These are phyloP conservation scores for Furnarius figulus DNA, from an alignment of 2,113 vertebrate species.

Conservation along the genomic window DNA sequence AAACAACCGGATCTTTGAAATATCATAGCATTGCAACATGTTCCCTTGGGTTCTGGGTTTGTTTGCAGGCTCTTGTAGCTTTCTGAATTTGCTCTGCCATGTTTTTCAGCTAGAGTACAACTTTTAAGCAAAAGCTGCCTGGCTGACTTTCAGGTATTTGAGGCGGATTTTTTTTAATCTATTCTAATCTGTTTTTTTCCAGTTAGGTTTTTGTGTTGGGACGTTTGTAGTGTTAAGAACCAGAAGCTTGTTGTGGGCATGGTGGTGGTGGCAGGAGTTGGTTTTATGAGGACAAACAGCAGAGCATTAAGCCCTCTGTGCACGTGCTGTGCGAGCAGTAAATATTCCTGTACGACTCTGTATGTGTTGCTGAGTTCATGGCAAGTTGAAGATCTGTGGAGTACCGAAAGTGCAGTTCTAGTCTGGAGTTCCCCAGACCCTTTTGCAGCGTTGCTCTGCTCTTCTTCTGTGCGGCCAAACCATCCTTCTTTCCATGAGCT, in stretches of 20 bases:
- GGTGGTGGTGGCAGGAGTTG: background rate
- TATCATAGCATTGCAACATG: background rate
- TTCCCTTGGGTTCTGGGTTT: background rate
- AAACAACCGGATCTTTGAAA: background rate
- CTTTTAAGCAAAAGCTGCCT: background rate
- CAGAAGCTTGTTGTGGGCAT: background rate
- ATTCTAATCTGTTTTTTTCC: background rate
- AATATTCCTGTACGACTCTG: background rate
- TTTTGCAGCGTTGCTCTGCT: background rate
- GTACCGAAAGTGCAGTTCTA: background rate
- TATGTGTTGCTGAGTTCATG: rapidly evolving
- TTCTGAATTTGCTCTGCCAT: background rate
- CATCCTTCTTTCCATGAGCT: background rate
- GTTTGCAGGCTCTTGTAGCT: background rate
- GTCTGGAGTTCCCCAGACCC: background rate
- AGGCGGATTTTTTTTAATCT: background rate
- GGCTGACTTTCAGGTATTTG: background rate
- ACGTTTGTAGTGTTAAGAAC: background rate
- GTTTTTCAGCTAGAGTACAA: background rate
- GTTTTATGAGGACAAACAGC: background rate
- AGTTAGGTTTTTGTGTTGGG: background rate
- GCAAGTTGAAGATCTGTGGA: background rate
- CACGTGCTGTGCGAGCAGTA: rapidly evolving
- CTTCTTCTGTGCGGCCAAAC: background rate
- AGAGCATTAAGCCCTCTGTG: background rate